phyloP scores from a whole-genome alignment of 2,797 vertebrate genomes.

The Toxotes lorentzi region DNA sequence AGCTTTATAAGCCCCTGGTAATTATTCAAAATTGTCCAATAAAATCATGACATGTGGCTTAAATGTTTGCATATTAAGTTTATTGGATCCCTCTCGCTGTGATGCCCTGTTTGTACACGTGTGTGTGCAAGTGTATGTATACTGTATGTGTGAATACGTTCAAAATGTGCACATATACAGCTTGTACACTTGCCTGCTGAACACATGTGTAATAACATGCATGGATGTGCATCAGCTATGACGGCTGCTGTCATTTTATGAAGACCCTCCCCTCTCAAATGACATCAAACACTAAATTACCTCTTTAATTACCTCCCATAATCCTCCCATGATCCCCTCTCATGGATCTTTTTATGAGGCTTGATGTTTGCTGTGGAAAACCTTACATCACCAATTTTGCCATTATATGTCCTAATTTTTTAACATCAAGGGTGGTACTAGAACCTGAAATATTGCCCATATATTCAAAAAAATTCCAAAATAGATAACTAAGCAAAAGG shows the following conservation, averaged over 20 bases:
- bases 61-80: constrained; percentile 71
- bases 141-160: constrained; percentile 24
- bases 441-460: constrained; percentile 27
- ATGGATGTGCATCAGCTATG: constrained; percentile 2
- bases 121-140: constrained; percentile 21
- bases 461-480: constrained; percentile 41
- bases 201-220: constrained; percentile 8
- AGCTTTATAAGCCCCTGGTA: constrained; percentile 64
- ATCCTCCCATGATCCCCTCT: constrained; percentile 73
- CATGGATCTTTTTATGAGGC: constrained; percentile 53
- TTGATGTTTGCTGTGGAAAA: constrained; percentile 31
- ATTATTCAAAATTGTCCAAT: constrained; percentile 76
- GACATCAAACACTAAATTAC: constrained; percentile 77
- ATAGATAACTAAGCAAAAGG: background rate
- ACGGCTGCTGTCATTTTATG: constrained; percentile 64
- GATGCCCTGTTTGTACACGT: constrained; percentile 20
- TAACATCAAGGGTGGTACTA: constrained; percentile 19
- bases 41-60: constrained; percentile 72
- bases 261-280: constrained; percentile 66
- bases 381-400: constrained; percentile 32
- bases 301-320: constrained; percentile 79
- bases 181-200: constrained; percentile 11
- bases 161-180: constrained; percentile 33
- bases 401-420: constrained; percentile 24
- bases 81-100: constrained; percentile 56